Percentiles rank a stretch among this genome's conserved stretches.
These are phyloP conservation scores for Cricetomys ansorgei DNA, from an alignment of 2,113 vertebrate species.

Conservation along the genomic window DNA sequence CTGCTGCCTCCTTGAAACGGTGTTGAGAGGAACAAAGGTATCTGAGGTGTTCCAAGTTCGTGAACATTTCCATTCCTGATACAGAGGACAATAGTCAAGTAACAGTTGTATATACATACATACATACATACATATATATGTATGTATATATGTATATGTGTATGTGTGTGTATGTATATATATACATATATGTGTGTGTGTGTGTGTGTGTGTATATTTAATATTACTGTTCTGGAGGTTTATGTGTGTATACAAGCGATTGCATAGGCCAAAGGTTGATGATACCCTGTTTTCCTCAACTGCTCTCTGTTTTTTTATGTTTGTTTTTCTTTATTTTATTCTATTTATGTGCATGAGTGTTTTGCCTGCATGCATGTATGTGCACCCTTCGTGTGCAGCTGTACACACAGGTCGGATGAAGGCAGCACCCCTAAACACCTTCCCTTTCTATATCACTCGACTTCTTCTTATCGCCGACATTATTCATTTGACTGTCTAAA, in stretches of 20 bases:
- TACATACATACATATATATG: too few species aligned
- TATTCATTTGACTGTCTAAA: background rate
- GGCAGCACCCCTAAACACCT: background rate
- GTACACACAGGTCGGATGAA: background rate
- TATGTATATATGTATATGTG: too few species aligned
- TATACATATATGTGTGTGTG: too few species aligned
- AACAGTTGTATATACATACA: too few species aligned
- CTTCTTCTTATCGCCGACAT: background rate
- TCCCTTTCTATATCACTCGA: background rate
- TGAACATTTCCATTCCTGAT: background rate
- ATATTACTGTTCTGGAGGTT: background rate
- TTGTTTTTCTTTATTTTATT: background rate
- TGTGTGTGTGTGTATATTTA: too few species aligned
- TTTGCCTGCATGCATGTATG: background rate
- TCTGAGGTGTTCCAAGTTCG: background rate
- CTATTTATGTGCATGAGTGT: background rate
- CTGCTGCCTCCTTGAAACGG: constrained; percentile 30
- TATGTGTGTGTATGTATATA: too few species aligned
- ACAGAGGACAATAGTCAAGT: background rate
- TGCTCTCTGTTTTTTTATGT: background rate
- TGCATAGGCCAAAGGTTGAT: too few species aligned
- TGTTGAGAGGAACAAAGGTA: background rate
- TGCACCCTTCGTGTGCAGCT: background rate
- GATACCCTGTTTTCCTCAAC: background rate
- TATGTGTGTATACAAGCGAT: background rate